Conservation (phyloP, 2,113 vertebrate species). For the Formicarius rufipectus region DNA sequence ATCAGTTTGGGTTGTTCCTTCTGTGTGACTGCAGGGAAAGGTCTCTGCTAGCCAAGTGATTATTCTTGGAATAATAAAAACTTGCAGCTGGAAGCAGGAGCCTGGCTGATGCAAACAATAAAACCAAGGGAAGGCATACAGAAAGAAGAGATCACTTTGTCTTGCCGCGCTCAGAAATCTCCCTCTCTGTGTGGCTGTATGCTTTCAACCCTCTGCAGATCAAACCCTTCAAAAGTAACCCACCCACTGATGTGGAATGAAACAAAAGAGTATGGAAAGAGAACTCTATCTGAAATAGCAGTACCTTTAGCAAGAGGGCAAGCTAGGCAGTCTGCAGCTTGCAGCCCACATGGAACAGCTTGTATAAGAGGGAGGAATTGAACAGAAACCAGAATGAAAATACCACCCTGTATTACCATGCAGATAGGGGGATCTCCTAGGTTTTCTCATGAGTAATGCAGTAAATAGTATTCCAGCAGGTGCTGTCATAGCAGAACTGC, state of each 20-base stretch:
- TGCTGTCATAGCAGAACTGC: not conserved
- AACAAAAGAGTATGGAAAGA: not conserved
- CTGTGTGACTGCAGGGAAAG: constrained; percentile 10
- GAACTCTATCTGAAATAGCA: not conserved
- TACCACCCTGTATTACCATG: not conserved
- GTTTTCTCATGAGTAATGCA: not conserved
- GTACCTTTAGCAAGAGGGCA: not conserved
- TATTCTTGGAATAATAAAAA: constrained; percentile 53
- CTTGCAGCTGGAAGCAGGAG: constrained; percentile 44
- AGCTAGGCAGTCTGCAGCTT: not conserved
- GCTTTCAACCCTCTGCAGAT: not conserved
- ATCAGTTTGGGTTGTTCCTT: not conserved
- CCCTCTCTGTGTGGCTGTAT: not conserved
- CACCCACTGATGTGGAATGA: not conserved
- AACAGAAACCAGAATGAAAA: not conserved
- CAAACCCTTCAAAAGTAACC: not conserved
- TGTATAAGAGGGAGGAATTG: not conserved
- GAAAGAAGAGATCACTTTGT: not conserved
- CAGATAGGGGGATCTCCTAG: not conserved
- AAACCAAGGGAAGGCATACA: not conserved
- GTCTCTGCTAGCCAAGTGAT: constrained; percentile 13
- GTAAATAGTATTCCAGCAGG: not conserved
- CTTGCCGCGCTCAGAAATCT: not conserved
- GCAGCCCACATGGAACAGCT: not conserved
- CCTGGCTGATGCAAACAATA: constrained; percentile 13